Evolutionary conservation across 2,113 vertebrate species (phyloP).

Genomic region (Salminus brasiliensis): DNA sequence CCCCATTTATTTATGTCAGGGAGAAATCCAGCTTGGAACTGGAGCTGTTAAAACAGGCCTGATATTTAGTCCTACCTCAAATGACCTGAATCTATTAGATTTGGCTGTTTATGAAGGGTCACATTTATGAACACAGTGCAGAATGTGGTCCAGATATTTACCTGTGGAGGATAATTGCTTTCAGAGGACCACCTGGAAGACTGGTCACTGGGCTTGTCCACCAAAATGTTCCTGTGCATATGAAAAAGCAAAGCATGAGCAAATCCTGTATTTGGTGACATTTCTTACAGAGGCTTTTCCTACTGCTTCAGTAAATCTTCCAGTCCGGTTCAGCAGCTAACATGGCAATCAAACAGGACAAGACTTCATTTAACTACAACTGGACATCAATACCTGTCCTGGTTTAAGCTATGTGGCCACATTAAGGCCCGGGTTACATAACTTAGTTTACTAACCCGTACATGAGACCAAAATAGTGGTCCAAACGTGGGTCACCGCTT

Average conservation of each 20-base stretch:
- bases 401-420: not conserved
- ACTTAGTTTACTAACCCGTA: not conserved
- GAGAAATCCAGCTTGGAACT: no score
- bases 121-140: not conserved
- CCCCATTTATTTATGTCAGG: no score
- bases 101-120: no score
- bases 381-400: no score
- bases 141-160: slow-evolving; percentile 54
- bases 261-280: not conserved
- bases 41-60: no score
- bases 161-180: slow-evolving; percentile 99
- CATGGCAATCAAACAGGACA: no score
- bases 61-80: no score
- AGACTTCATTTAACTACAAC: no score
- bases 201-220: slow-evolving; percentile 97
- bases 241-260: slow-evolving; percentile 42
- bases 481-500: not conserved
- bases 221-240: slow-evolving; percentile 92
- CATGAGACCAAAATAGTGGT: not conserved
- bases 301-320: no score
- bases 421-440: not conserved
- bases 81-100: no score
- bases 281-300: no score
- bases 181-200: slow-evolving; percentile 99
- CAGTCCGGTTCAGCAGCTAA: no score